Base-by-base conservation (phyloP, 2,888 invertebrate genomes). In the Philopedon plagiatum region DNA sequence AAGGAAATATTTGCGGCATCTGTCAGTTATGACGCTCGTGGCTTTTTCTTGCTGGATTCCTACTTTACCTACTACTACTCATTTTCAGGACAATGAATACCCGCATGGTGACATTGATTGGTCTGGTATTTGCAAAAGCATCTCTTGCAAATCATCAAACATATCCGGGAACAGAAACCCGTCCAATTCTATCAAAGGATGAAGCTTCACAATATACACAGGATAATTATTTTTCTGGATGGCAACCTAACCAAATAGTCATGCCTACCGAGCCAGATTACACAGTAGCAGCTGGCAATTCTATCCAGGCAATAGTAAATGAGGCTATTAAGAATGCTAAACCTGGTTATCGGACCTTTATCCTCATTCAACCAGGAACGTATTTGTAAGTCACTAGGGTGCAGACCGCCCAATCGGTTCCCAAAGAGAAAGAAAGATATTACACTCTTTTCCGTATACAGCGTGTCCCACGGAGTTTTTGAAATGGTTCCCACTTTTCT, bases 221-320 rank as follows among this genome's bases (percentile, higher is more conserved):
- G 29, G 34, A 56, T 13, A 72, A 72, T 18, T 67, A 72, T 29
- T 63, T 72, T 34, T 18, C 34, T 29, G 72, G 62, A 4, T 72
- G 72, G 72, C 39, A 62, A 29, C 67, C 72, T 9, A 62, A 72
- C 26, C 63, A 72, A 11, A 67, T 67, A 21, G 34, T 21, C 5
- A 56, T 67, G 19, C 67, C 72, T 9, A 37, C 46, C 18, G 13
- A 54, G 9, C 72, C 72, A n/a, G 67, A 67, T 15, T 72, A 72
- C 34, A 39, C 57, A 13, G 67, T 72, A 15, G 46, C 21, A 29
- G 8, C 34, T 15, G 51, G 67, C 18, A 37, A 72, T 21, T 72
- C 72, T 8, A 67, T 72, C 7, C 72, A 72, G 26, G 72, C 23
- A 5, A 58, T 62, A n/a, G 72, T 67, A 9, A 67, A 67, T 39